Evolutionary conservation across 1,140 invertebrate genomes (phyloP).

Genomic region (Wasmannia auropunctata): DNA sequence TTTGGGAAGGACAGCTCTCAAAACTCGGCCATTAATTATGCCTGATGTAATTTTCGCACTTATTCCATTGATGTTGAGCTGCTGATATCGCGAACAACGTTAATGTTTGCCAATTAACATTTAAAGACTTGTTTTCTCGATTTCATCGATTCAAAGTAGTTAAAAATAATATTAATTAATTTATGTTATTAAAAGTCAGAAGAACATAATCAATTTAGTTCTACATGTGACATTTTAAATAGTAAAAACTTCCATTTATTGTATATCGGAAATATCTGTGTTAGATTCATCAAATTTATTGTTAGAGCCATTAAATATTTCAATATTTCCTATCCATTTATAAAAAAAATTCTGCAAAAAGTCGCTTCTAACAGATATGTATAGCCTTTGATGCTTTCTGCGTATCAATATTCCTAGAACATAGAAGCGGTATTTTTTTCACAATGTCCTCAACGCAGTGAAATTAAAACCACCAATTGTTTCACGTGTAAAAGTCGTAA

Average conservation of each 20-base stretch:
- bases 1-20: neutral
- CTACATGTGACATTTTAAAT: neutral
- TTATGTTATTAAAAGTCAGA: neutral
- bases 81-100: neutral
- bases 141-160: neutral
- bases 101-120: neutral
- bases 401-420: neutral
- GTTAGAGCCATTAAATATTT: neutral
- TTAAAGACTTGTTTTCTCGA: neutral
- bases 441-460: neutral
- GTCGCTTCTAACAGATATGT: neutral
- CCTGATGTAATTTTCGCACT: neutral
- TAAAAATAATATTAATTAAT: neutral
- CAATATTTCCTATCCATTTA: slow-evolving; percentile 7
- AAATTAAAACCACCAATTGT: neutral
- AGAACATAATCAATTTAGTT: neutral
- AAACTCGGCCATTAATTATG: slow-evolving; percentile 23
- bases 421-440: neutral
- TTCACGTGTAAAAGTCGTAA: neutral
- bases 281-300: neutral
- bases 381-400: neutral
- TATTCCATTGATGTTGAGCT: neutral
- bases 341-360: slow-evolving; percentile 9
- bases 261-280: neutral
- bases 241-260: neutral